These are phyloP conservation scores for Seladonia tumulorum DNA, from an alignment of 2,888 invertebrate genomes.

Conservation along the genomic window DNA sequence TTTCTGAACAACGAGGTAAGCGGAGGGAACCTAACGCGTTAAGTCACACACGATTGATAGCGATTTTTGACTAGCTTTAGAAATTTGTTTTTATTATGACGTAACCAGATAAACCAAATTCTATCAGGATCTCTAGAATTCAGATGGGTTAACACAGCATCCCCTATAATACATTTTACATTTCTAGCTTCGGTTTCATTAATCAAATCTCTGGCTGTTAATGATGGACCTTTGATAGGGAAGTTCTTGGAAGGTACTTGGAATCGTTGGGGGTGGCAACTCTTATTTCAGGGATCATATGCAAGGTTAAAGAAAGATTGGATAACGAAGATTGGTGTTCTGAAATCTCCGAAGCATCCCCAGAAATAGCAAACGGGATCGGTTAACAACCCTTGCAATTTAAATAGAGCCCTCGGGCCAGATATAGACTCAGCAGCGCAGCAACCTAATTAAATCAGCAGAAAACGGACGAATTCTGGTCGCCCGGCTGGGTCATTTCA, in stretches of 20 bases:
- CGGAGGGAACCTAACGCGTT: neutral
- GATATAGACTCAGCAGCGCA: neutral
- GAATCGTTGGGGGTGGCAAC: neutral
- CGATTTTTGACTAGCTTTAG: too few species aligned
- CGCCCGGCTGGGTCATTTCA: neutral
- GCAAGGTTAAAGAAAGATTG: neutral
- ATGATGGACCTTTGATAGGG: neutral
- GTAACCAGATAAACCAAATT: too few species aligned
- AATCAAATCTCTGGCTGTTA: too few species aligned
- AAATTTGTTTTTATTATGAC: too few species aligned
- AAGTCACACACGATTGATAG: too few species aligned
- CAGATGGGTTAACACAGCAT: too few species aligned
- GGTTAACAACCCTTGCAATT: neutral
- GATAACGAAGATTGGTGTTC: neutral
- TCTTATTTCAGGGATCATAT: too few species aligned
- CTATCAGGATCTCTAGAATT: too few species aligned
- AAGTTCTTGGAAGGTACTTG: neutral
- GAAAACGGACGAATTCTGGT: neutral
- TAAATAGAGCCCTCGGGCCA: neutral
- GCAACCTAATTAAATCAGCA: neutral
- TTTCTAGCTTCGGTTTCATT: too few species aligned
- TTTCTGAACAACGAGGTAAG: slow-evolving; percentile 97
- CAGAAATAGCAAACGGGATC: neutral
- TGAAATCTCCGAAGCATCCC: neutral
- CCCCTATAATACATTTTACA: too few species aligned